A percentile compares a stretch with the other conserved stretches of the same genome.
Evolutionary conservation across 2,113 vertebrate species (phyloP).

Genomic region (Butorides virescens): DNA sequence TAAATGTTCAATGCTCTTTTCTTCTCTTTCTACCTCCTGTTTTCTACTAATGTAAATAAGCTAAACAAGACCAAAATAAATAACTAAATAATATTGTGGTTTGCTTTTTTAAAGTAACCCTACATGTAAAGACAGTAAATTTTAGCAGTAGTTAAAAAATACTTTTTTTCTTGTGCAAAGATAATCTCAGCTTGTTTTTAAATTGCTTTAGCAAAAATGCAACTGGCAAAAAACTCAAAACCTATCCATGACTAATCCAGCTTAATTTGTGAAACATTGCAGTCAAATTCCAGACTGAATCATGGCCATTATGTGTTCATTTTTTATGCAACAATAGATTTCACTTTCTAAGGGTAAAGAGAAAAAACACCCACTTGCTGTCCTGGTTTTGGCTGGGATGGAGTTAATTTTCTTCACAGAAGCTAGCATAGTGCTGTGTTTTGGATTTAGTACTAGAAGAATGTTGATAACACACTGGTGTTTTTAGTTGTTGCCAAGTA

Average conservation of each 20-base stretch:
- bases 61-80: not conserved
- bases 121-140: not conserved
- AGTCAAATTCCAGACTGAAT: not conserved
- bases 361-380: not conserved
- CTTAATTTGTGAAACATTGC: not conserved
- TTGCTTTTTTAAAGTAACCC: not conserved
- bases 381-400: no score
- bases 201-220: not conserved
- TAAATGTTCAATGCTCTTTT: not conserved
- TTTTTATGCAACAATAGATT: not conserved
- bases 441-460: no score
- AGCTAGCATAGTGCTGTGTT: no score
- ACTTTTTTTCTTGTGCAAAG: not conserved
- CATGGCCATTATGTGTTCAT: not conserved
- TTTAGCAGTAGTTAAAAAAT: not conserved
- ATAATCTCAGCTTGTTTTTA: not conserved
- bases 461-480: no score
- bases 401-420: no score
- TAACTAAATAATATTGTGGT: fast-evolving
- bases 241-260: not conserved
- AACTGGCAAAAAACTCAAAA: not conserved
- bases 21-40: not conserved
- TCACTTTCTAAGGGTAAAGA: not conserved
- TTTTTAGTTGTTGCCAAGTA: no score
- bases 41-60: not conserved